phyloP scores from a whole-genome alignment of 1,140 invertebrate genomes.

The Panonychus citri region DNA sequence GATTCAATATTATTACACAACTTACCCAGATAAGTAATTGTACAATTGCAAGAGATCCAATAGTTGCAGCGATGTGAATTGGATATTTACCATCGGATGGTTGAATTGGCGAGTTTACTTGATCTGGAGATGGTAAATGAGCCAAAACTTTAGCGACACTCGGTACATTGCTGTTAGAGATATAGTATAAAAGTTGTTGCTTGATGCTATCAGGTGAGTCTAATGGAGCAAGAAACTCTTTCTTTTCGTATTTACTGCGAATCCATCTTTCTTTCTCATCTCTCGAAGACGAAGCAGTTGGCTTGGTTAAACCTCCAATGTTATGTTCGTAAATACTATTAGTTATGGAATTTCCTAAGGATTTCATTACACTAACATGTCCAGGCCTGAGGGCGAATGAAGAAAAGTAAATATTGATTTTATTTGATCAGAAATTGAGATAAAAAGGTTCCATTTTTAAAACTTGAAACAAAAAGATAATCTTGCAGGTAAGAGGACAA shows the following conservation, averaged over 20 bases:
- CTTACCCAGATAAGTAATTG: slow-evolving; percentile 81
- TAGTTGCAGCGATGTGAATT: slow-evolving; percentile 63
- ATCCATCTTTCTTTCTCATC: slow-evolving; percentile 72
- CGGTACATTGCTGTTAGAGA: slow-evolving; percentile 35
- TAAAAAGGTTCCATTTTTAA: no score
- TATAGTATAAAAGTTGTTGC: slow-evolving; percentile 53
- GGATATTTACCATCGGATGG: slow-evolving; percentile 48
- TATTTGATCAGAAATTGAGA: no score
- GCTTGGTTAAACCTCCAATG: slow-evolving; percentile 35
- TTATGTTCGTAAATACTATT: slow-evolving; percentile 81
- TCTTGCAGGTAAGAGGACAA: no score
- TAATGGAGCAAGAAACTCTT: slow-evolving; percentile 47
- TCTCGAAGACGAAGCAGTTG: slow-evolving; percentile 24
- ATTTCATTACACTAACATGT: slow-evolving; percentile 73
- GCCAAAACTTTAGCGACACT: slow-evolving; percentile 29
- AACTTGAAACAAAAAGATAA: no score
- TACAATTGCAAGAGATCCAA: slow-evolving; percentile 64
- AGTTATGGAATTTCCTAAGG: slow-evolving; percentile 66
- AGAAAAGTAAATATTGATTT: no score
- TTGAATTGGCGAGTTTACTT: slow-evolving; percentile 37
- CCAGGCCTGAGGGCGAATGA: slow-evolving; percentile 60
- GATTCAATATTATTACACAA: slow-evolving; percentile 33
- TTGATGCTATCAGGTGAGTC: slow-evolving; percentile 26
- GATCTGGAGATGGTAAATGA: slow-evolving; percentile 25
- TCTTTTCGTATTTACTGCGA: slow-evolving; percentile 61